phyloP scores from a whole-genome alignment of 2,797 vertebrate genomes.

The Spondyliosoma cantharus region DNA sequence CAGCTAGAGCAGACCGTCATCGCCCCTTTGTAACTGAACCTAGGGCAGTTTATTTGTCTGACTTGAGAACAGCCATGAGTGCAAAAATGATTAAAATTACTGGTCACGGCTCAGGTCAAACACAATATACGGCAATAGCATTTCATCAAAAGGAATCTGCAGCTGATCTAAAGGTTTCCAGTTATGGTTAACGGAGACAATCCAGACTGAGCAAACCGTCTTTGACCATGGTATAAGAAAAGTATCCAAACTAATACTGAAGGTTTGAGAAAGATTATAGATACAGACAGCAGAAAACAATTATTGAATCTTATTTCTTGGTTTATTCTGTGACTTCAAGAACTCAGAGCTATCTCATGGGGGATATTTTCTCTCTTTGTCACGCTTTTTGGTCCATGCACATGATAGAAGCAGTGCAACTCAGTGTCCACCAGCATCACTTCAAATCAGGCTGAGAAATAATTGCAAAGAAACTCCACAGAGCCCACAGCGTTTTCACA shows the following conservation, averaged over 20 bases:
- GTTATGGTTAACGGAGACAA: neutral
- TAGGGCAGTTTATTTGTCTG: slow-evolving; percentile 2
- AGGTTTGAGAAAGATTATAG: neutral
- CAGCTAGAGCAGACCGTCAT: neutral
- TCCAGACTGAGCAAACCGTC: neutral
- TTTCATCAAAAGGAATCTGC: neutral
- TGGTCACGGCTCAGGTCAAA: neutral
- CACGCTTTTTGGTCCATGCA: neutral
- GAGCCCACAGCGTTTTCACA: too few species aligned
- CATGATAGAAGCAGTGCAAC: too few species aligned
- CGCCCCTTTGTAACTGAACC: neutral
- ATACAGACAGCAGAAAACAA: neutral
- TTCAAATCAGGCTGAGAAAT: too few species aligned
- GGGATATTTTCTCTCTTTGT: neutral
- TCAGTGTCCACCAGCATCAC: too few species aligned
- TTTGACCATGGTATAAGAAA: neutral
- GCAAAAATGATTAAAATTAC: neutral
- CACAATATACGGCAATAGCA: neutral
- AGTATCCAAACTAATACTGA: neutral
- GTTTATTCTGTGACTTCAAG: neutral
- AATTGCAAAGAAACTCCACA: too few species aligned
- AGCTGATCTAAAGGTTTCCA: neutral
- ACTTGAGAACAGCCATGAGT: neutral
- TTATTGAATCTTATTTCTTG: too few species aligned
- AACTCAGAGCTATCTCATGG: neutral